A percentile compares a stretch with the other conserved stretches of the same genome.
Evolutionary conservation across 2,888 invertebrate species (phyloP).

Genomic region (Perdita meconis): DNA sequence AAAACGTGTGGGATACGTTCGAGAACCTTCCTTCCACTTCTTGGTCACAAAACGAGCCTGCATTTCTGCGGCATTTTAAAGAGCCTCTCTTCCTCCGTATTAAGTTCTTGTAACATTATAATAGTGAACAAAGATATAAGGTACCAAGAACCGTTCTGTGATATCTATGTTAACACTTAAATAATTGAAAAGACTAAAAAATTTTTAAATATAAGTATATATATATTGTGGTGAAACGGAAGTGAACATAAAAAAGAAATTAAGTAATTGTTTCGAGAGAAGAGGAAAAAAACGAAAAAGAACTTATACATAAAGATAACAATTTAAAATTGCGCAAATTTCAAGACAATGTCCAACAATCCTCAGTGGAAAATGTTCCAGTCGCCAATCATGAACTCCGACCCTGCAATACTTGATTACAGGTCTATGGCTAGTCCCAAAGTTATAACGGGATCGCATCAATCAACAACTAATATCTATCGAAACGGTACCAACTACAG

Average conservation of each 20-base stretch:
- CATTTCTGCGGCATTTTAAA: slow-evolving; percentile 79
- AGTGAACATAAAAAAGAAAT: slow-evolving; percentile 71
- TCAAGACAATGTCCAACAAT: slow-evolving; percentile 90
- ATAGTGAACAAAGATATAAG: slow-evolving; percentile 82
- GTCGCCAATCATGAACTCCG: slow-evolving; percentile 94
- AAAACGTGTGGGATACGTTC: slow-evolving; percentile 66
- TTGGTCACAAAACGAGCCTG: slow-evolving; percentile 72
- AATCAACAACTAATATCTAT: slow-evolving; percentile 82
- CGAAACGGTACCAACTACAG: slow-evolving; percentile 87
- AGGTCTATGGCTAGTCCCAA: slow-evolving; percentile 88
- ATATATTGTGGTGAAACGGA: slow-evolving; percentile 73
- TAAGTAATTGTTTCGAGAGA: slow-evolving; percentile 72
- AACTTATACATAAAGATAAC: slow-evolving; percentile 81
- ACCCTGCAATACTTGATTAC: slow-evolving; percentile 92
- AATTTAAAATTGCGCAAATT: slow-evolving; percentile 79
- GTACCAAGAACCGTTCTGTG: slow-evolving; percentile 88
- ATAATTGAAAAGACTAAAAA: slow-evolving; percentile 84
- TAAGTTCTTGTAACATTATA: slow-evolving; percentile 82
- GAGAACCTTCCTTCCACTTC: slow-evolving; percentile 73
- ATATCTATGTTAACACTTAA: slow-evolving; percentile 86
- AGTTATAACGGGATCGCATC: slow-evolving; percentile 78
- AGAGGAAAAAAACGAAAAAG: too few relatives aligned
- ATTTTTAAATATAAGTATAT: slow-evolving; percentile 84
- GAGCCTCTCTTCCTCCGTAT: slow-evolving; percentile 81
- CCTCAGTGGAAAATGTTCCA: slow-evolving; percentile 96